Conservation (phyloP, 1,140 invertebrate species). For the Drepana arcuata region DNA sequence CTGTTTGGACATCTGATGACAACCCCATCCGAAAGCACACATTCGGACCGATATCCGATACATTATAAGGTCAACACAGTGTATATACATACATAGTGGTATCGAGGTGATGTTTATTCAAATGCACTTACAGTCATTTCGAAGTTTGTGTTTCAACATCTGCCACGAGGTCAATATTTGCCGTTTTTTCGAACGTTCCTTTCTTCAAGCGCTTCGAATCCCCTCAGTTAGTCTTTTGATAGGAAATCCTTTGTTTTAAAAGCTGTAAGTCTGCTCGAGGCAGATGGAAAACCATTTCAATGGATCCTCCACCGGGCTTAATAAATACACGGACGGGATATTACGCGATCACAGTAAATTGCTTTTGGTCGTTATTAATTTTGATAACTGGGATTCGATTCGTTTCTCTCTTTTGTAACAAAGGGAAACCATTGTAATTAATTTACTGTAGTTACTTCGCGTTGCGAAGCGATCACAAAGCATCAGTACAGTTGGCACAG, state of each 20-base stretch:
- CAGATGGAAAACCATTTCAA: slow-evolving; percentile 35
- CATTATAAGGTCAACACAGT: slow-evolving; percentile 56
- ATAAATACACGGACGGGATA: slow-evolving; percentile 57
- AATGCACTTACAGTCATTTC: slow-evolving; percentile 60
- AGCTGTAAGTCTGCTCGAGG: background rate
- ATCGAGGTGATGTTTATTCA: slow-evolving; percentile 64
- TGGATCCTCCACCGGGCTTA: slow-evolving; percentile 46
- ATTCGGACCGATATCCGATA: slow-evolving; percentile 50
- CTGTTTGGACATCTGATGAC: slow-evolving; percentile 52
- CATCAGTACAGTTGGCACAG: slow-evolving; percentile 22
- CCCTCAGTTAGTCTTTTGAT: slow-evolving; percentile 23
- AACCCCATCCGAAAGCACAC: slow-evolving; percentile 42
- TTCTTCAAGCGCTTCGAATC: slow-evolving; percentile 22
- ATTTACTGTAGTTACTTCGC: slow-evolving; percentile 50
- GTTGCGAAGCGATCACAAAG: slow-evolving; percentile 33
- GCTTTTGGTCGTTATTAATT: slow-evolving; percentile 69
- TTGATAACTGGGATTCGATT: slow-evolving; percentile 69
- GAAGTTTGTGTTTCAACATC: slow-evolving; percentile 64
- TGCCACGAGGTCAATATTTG: slow-evolving; percentile 69
- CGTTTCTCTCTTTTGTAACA: slow-evolving; percentile 70
- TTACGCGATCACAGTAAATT: slow-evolving; percentile 67
- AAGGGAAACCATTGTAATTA: slow-evolving; percentile 68
- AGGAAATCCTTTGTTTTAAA: slow-evolving; percentile 14
- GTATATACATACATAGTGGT: too few species aligned
- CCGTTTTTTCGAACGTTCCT: slow-evolving; percentile 41